Evolutionary conservation across 2,113 vertebrate genomes (phyloP).

Genomic region (Athene noctua): DNA sequence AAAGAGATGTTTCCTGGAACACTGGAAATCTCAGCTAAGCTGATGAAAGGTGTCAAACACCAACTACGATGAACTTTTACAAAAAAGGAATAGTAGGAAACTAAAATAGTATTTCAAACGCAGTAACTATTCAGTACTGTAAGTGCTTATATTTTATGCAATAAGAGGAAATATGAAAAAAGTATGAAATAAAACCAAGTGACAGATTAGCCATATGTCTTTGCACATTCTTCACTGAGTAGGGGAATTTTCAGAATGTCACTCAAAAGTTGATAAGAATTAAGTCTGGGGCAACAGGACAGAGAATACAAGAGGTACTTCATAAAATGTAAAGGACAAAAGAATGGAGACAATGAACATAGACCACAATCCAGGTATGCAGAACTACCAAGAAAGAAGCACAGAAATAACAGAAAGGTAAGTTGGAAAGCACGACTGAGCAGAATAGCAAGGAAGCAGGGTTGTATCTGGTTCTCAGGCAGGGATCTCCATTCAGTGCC

Average conservation of each 20-base stretch:
- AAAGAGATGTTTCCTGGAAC: background rate
- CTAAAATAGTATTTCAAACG: background rate
- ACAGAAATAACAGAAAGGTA: background rate
- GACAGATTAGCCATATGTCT: background rate
- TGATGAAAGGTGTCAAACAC: background rate
- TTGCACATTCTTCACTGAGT: background rate
- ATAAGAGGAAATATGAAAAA: background rate
- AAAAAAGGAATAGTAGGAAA: background rate
- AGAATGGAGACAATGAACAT: background rate
- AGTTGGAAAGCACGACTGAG: background rate
- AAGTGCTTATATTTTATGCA: background rate
- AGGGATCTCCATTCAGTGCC: background rate
- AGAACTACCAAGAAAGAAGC: background rate
- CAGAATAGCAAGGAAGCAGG: background rate
- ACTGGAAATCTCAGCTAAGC: background rate
- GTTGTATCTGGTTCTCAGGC: background rate
- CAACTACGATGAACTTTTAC: background rate
- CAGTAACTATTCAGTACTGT: background rate
- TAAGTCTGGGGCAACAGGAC: background rate
- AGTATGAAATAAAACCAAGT: background rate
- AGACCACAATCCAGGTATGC: background rate
- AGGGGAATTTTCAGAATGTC: background rate
- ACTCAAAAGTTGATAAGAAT: background rate
- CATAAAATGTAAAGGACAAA: background rate
- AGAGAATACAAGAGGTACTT: background rate